Percentiles rank a stretch among this genome's conserved stretches.
phyloP scores from a whole-genome alignment of 2,888 invertebrate genomes.

The Epistrophe eligans region DNA sequence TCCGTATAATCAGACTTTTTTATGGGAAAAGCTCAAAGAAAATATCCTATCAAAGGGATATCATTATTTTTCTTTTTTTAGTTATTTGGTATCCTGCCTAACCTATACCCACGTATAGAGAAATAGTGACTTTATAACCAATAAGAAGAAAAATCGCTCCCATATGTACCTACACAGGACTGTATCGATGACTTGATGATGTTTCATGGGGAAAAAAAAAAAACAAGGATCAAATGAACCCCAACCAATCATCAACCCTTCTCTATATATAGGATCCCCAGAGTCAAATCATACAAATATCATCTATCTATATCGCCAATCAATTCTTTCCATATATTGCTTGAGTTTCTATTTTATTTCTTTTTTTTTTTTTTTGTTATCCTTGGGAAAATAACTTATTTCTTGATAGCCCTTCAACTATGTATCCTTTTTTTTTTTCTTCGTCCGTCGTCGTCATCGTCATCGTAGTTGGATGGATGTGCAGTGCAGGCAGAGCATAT shows the following conservation, averaged over 20 bases:
- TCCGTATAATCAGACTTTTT: conserved; percentile 16
- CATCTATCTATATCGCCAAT: conserved; percentile 54
- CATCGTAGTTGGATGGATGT: conserved; percentile 13
- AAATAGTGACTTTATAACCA: conserved; percentile 11
- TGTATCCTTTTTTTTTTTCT: conserved; percentile 41
- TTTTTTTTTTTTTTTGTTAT: conserved; percentile 8
- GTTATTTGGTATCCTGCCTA: not conserved
- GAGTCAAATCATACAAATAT: conserved; percentile 51
- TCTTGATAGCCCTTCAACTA: conserved; percentile 40
- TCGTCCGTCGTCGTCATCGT: not conserved
- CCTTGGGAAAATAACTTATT: conserved; percentile 25
- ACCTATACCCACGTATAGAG: not conserved
- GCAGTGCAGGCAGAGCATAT: conserved; percentile 20
- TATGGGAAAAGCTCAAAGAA: conserved; percentile 16
- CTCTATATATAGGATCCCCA: not conserved
- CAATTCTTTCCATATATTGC: conserved; percentile 57
- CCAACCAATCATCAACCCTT: conserved; percentile 63
- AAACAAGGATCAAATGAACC: conserved; percentile 19
- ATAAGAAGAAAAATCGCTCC: conserved; percentile 41
- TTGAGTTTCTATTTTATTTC: not conserved
- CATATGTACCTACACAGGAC: conserved; percentile 32
- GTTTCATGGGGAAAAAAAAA: conserved; percentile 21
- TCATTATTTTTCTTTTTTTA: not conserved
- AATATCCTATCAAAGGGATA: conserved; percentile 43
- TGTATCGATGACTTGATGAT: not conserved